Evolutionary conservation across 2,888 invertebrate genomes (phyloP).

Genomic region (Orgyia antiqua): DNA sequence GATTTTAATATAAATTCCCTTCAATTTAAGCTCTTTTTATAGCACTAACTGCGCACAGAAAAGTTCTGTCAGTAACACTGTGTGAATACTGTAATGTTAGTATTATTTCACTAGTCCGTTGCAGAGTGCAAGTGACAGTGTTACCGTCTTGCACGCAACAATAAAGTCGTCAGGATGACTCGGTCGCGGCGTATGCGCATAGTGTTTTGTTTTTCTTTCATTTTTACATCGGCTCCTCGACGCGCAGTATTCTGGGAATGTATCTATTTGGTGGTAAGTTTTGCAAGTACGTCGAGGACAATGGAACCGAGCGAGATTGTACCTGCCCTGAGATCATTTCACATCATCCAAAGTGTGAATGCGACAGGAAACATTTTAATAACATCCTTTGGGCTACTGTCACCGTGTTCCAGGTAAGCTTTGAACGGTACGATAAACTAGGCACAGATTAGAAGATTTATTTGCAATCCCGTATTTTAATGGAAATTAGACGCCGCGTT

Average conservation of each 20-base stretch:
- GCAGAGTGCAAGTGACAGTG: slow-evolving; percentile 49
- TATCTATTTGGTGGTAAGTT: slow-evolving; percentile 99
- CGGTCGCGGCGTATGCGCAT: slow-evolving; percentile 72
- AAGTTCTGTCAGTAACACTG: slow-evolving; percentile 14
- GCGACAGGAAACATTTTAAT: slow-evolving; percentile 99
- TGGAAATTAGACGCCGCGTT: slow-evolving; percentile 55
- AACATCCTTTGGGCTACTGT: slow-evolving; percentile 98
- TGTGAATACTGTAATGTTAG: slow-evolving; percentile 38
- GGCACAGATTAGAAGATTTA: slow-evolving; percentile 59
- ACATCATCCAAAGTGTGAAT: slow-evolving; percentile 93
- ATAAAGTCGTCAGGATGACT: slow-evolving; percentile 52
- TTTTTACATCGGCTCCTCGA: slow-evolving; percentile 68
- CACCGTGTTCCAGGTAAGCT: slow-evolving; percentile 97
- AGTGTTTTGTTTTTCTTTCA: slow-evolving; percentile 76
- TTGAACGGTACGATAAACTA: slow-evolving; percentile 53
- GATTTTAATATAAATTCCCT: too few species aligned
- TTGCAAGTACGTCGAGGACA: slow-evolving; percentile 96
- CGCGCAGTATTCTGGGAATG: slow-evolving; percentile 98
- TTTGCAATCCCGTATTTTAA: slow-evolving; percentile 67
- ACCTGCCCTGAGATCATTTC: slow-evolving; percentile 94
- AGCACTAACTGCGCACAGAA: slow-evolving; percentile 27
- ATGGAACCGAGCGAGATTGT: slow-evolving; percentile 90
- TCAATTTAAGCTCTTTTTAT: slow-evolving; percentile 8
- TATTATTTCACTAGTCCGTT: slow-evolving; percentile 32
- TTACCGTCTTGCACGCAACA: slow-evolving; percentile 59